Evolutionary conservation across 2,888 invertebrate species (phyloP).

Genomic region (Isotomurus palustris): DNA sequence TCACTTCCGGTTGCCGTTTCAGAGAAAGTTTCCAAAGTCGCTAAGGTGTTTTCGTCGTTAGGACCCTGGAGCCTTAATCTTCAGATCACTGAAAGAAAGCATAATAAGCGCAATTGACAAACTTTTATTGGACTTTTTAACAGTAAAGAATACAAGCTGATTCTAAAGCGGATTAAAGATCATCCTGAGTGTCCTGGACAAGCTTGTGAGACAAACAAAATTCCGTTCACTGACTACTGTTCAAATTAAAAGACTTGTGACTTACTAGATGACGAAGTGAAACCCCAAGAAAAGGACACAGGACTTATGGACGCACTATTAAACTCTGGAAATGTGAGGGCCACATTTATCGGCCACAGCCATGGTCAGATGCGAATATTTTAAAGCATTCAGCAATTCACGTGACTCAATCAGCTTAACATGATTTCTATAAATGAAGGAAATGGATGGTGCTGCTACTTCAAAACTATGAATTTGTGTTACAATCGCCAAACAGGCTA

Average conservation of each 20-base stretch:
- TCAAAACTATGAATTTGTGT: slow-evolving; percentile 22
- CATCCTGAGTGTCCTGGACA: slow-evolving; percentile 39
- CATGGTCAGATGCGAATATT: slow-evolving; percentile 18
- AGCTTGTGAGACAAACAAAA: slow-evolving; percentile 22
- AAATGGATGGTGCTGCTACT: slow-evolving; percentile 40
- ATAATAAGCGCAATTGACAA: too few species aligned
- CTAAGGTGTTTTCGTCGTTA: too few species aligned
- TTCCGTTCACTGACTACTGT: too few species aligned
- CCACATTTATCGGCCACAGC: slow-evolving; percentile 38
- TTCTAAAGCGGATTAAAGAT: not conserved
- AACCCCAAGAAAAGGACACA: slow-evolving; percentile 35
- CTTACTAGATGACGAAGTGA: slow-evolving; percentile 32
- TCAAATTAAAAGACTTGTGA: too few species aligned
- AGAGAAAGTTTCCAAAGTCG: too few species aligned
- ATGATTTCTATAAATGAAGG: slow-evolving; percentile 7
- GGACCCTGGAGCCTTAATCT: too few species aligned
- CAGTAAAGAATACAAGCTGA: too few species aligned
- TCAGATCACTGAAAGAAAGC: too few species aligned
- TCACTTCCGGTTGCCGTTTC: too few species aligned
- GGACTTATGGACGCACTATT: slow-evolving; percentile 33
- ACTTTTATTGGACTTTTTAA: too few species aligned
- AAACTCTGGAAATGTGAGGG: slow-evolving; percentile 20
- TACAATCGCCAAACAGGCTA: slow-evolving; percentile 38
- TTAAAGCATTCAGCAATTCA: not conserved
- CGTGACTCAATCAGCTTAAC: not conserved